Conservation (phyloP, 1,140 invertebrate genomes). For the Bombus waltoni region DNA sequence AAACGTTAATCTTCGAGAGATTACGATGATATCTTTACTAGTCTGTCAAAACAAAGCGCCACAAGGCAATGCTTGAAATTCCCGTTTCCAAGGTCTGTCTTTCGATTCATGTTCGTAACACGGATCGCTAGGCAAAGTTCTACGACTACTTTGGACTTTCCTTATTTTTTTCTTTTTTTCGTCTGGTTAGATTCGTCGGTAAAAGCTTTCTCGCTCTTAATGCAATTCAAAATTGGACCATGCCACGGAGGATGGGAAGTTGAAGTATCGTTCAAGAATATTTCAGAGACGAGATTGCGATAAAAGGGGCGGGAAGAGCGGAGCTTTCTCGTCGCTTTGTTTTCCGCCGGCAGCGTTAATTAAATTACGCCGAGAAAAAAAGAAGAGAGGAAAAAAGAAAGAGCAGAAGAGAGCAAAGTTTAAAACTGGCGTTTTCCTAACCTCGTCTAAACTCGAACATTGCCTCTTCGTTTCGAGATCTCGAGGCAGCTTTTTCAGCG, state of each 20-base stretch:
- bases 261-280: neutral
- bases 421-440: constrained; percentile 18
- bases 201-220: neutral
- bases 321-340: constrained; percentile 35
- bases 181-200: neutral
- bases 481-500: neutral
- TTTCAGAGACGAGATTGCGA: neutral
- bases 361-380: constrained; percentile 47
- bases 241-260: neutral
- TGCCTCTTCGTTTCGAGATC: neutral
- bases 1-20: no score
- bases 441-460: neutral
- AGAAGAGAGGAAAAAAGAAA: neutral
- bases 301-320: neutral
- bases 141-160: neutral
- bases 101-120: neutral
- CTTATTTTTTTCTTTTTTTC: neutral
- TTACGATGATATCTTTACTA: no score
- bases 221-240: constrained; percentile 7
- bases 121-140: neutral
- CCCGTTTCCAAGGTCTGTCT: no score
- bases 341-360: constrained; percentile 58
- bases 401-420: neutral
- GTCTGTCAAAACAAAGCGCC: no score
- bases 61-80: no score